These are phyloP conservation scores for Teinopalpus imperialis DNA, from an alignment of 2,888 invertebrate species.

Conservation along the genomic window DNA sequence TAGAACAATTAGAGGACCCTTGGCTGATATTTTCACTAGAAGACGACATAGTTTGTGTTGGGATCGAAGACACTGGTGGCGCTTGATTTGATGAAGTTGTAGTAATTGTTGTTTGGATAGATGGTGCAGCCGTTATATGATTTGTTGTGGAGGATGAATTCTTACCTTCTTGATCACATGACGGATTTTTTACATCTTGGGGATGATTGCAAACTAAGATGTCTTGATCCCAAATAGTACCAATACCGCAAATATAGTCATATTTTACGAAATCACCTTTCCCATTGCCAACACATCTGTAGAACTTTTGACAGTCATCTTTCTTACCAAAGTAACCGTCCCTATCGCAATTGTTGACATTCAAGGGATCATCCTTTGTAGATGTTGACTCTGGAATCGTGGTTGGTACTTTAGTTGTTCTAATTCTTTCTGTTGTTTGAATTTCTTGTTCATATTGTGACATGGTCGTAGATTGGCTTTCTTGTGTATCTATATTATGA, in stretches of 20 bases:
- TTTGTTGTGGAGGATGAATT: constrained; percentile 32
- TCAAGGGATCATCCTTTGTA: constrained; percentile 32
- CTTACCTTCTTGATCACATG: constrained; percentile 44
- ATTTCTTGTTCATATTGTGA: constrained; percentile 42
- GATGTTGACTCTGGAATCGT: constrained; percentile 27
- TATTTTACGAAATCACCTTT: constrained; percentile 82
- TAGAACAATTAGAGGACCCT: constrained; percentile 44
- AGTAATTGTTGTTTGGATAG: constrained; percentile 30
- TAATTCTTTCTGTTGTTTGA: constrained; percentile 33
- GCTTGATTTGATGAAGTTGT: constrained; percentile 28
- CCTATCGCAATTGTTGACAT: constrained; percentile 59
- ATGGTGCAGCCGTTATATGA: constrained; percentile 32
- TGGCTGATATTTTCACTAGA: constrained; percentile 41
- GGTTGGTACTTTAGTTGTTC: constrained; percentile 34
- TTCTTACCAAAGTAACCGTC: constrained; percentile 85
- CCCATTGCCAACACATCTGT: constrained; percentile 84
- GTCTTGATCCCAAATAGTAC: constrained; percentile 87
- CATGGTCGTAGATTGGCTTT: constrained; percentile 37
- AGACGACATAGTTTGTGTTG: constrained; percentile 33
- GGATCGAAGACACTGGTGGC: constrained; percentile 27
- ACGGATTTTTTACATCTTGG: constrained; percentile 58
- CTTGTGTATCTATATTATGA: constrained; percentile 38
- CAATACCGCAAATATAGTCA: constrained; percentile 85
- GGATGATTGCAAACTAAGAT: constrained; percentile 71
- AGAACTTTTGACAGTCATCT: constrained; percentile 84